phyloP scores from a whole-genome alignment of 1,140 invertebrate species.

The Popillia japonica region DNA sequence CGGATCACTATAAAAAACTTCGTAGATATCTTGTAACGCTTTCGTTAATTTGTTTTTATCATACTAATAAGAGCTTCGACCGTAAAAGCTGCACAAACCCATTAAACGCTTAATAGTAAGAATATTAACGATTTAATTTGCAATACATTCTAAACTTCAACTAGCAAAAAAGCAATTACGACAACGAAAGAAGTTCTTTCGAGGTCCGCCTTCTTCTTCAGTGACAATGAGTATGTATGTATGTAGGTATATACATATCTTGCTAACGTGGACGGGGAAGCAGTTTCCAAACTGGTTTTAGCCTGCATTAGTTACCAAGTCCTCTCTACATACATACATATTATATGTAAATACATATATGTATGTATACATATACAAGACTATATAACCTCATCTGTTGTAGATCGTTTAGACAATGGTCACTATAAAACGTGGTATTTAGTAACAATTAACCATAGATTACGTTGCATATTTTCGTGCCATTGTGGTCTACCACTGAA shows the following conservation, averaged over 20 bases:
- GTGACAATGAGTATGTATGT: constrained; percentile 34
- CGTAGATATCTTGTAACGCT: too few relatives aligned
- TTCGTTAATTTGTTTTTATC: too few relatives aligned
- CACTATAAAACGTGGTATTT: constrained; percentile 32
- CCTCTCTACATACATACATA: too few relatives aligned
- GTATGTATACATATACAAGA: too few relatives aligned
- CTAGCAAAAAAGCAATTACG: neutral
- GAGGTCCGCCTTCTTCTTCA: constrained; percentile 7
- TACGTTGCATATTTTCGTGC: constrained; percentile 35
- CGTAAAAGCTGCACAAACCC: too few relatives aligned
- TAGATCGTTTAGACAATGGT: constrained; percentile 32
- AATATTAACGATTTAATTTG: neutral
- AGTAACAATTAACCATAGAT: constrained; percentile 36
- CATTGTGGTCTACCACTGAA: constrained; percentile 17
- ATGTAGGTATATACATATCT: too few relatives aligned
- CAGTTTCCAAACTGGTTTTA: constrained; percentile 34
- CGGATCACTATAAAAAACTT: too few relatives aligned
- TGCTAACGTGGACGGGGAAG: neutral
- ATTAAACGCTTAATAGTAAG: too few relatives aligned
- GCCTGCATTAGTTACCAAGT: neutral
- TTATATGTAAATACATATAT: neutral
- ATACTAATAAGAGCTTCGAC: too few relatives aligned
- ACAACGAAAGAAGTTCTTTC: neutral
- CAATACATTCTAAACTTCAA: neutral
- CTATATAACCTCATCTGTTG: neutral